phyloP scores from a whole-genome alignment of 2,888 invertebrate species.

The Perizoma flavofasciatum region DNA sequence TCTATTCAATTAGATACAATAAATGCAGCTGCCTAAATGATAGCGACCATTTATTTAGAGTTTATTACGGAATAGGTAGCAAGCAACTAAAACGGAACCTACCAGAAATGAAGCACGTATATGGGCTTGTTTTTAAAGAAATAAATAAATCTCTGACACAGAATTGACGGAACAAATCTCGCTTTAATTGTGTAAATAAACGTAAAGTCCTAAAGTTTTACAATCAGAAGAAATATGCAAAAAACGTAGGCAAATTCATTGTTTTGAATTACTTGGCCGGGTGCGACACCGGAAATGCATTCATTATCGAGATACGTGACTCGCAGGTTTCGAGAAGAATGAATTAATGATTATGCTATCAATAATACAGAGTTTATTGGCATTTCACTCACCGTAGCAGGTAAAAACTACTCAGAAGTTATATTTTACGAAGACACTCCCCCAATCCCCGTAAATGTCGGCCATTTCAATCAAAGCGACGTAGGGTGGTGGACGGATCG shows the following conservation, averaged over 20 bases:
- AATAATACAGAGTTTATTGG: slow-evolving; percentile 26
- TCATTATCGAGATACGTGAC: slow-evolving; percentile 33
- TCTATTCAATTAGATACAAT: neutral
- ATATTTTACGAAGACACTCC: slow-evolving; percentile 77
- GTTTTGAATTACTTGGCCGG: slow-evolving; percentile 79
- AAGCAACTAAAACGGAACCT: slow-evolving; percentile 1
- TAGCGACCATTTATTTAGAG: neutral
- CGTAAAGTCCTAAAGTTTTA: slow-evolving; percentile 5
- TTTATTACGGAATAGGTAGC: neutral
- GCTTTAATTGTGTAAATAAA: slow-evolving; percentile 5
- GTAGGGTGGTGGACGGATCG: slow-evolving; percentile 63
- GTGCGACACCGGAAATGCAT: slow-evolving; percentile 69
- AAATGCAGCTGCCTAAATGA: slow-evolving; percentile 2
- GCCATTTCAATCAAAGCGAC: slow-evolving; percentile 82
- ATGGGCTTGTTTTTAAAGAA: neutral
- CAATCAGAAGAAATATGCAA: slow-evolving; percentile 43
- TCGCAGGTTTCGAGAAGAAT: slow-evolving; percentile 8
- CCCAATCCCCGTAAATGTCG: slow-evolving; percentile 83
- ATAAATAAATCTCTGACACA: slow-evolving; percentile 6
- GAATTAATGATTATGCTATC: slow-evolving; percentile 6
- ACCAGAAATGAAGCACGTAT: neutral
- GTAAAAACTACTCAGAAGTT: slow-evolving; percentile 65
- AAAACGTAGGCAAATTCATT: slow-evolving; percentile 64
- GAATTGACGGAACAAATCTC: neutral
- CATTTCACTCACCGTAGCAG: slow-evolving; percentile 59